Conservation (phyloP, 2,888 invertebrate species). For the Spisula solida region DNA sequence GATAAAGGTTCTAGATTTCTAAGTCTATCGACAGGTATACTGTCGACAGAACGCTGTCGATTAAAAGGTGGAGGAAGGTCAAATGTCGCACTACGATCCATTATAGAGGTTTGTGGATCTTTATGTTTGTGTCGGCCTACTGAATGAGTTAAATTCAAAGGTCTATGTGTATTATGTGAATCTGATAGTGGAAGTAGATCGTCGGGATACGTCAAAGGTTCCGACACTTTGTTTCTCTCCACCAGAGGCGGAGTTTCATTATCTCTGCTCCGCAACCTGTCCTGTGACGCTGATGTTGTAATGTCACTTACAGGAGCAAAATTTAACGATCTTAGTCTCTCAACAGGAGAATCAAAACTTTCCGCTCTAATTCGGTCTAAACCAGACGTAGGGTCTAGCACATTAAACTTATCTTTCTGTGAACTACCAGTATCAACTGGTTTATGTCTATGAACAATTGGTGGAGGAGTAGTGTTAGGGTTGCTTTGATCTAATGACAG, state of each 20-base stretch:
- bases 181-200: constrained; percentile 20
- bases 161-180: constrained; percentile 56
- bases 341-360: constrained; percentile 68
- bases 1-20: constrained; percentile 48
- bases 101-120: constrained; percentile 40
- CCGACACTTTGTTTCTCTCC: constrained; percentile 46
- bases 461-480: constrained; percentile 47
- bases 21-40: constrained; percentile 66
- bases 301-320: constrained; percentile 49
- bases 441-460: constrained; percentile 65
- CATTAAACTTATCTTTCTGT: constrained; percentile 40
- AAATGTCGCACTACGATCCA: constrained; percentile 59
- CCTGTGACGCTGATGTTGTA: constrained; percentile 44
- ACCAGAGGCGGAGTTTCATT: constrained; percentile 59
- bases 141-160: constrained; percentile 60
- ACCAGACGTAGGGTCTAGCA: constrained; percentile 16
- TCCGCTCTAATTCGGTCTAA: constrained; percentile 56
- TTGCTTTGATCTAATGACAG: constrained; percentile 37
- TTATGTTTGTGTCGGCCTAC: constrained; percentile 57
- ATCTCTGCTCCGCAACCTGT: constrained; percentile 44
- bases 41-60: constrained; percentile 67
- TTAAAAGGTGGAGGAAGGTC: constrained; percentile 59
- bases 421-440: constrained; percentile 45
- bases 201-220: constrained; percentile 13
- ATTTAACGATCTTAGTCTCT: constrained; percentile 66